A percentile compares a stretch with the other conserved stretches of the same genome.
These are phyloP conservation scores for Agrochola macilenta DNA, from an alignment of 2,888 invertebrate species.

Conservation along the genomic window DNA sequence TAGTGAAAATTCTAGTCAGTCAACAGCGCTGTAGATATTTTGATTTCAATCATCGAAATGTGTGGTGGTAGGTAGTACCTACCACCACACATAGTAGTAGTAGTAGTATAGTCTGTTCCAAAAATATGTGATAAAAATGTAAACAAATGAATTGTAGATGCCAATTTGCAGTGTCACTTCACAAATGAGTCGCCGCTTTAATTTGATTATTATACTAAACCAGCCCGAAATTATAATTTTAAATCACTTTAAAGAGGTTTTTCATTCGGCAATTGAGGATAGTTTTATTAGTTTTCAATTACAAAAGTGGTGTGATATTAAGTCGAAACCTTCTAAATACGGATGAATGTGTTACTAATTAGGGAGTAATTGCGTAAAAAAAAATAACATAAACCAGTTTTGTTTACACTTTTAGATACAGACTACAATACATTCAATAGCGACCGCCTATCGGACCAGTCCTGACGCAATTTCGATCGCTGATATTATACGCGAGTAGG, in stretches of 20 bases:
- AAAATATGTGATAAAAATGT: not conserved
- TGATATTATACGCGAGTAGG: constrained; percentile 10
- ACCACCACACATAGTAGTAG: no score
- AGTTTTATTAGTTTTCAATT: not conserved
- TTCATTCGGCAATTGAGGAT: not conserved
- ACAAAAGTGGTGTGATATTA: no score
- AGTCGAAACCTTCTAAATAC: not conserved
- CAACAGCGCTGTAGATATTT: constrained; percentile 5
- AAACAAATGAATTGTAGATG: no score
- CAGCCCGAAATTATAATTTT: not conserved
- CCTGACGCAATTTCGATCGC: not conserved
- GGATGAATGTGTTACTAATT: not conserved
- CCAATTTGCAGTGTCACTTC: not conserved
- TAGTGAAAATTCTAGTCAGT: not conserved
- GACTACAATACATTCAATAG: not conserved
- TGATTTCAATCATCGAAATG: not conserved
- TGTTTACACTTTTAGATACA: not conserved
- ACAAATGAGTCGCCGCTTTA: not conserved
- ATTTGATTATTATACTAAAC: not conserved
- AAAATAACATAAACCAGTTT: not conserved
- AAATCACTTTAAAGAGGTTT: no score
- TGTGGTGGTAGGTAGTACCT: not conserved
- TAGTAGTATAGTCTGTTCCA: not conserved
- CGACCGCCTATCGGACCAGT: not conserved
- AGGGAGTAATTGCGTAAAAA: not conserved